These are phyloP conservation scores for Caenorhabditis sp. DNA, from an alignment of 2,888 invertebrate species.

Conservation along the genomic window DNA sequence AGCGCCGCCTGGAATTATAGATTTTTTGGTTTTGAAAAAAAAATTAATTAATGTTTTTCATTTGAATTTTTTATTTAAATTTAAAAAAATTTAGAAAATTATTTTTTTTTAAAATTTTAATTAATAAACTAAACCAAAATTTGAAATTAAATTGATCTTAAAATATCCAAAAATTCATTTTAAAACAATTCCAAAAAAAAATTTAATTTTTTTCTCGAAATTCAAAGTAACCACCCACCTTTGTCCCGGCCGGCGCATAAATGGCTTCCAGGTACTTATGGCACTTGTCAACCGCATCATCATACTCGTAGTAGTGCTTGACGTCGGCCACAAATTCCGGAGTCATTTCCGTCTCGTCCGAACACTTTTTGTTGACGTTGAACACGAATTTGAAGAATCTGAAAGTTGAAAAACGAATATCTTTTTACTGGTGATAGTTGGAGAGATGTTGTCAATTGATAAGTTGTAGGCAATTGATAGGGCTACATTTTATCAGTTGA, in stretches of 20 bases:
- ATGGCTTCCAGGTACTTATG: constrained; percentile 33
- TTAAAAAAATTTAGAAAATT: too few relatives aligned
- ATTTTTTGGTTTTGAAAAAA: too few relatives aligned
- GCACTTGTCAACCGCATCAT: constrained; percentile 45
- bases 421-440: too few relatives aligned
- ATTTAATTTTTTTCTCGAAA: too few relatives aligned
- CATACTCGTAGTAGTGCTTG: constrained; percentile 53
- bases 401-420: background rate
- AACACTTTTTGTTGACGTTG: constrained; percentile 45
- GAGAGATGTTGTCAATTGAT: too few relatives aligned
- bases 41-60: background rate
- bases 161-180: background rate
- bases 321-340: constrained; percentile 53
- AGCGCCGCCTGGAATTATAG: constrained; percentile 28
- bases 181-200: background rate
- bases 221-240: too few relatives aligned
- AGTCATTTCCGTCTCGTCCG: constrained; percentile 61
- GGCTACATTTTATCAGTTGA: too few relatives aligned
- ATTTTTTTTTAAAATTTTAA: too few relatives aligned
- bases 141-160: too few relatives aligned
- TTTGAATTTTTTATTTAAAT: background rate
- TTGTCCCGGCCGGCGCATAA: constrained; percentile 30
- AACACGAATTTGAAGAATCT: constrained; percentile 55
- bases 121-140: too few relatives aligned
- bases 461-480: too few relatives aligned